Conservation (phyloP, 1,140 invertebrate species). For the Brachionus asplanchnoidis region DNA sequence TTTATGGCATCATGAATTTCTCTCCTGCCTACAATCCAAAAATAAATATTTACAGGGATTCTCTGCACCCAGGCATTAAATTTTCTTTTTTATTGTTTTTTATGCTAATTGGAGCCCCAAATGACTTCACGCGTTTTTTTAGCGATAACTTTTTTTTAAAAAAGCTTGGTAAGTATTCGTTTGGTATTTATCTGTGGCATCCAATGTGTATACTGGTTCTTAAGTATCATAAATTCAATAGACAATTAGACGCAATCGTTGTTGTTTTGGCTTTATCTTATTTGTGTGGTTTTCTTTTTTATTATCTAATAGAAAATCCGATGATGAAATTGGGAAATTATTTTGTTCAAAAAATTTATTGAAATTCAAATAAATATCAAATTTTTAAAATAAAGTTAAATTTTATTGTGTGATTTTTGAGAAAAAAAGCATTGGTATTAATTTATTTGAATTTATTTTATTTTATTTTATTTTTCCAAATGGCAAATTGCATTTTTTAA, state of each 20-base stretch:
- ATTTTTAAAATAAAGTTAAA: no score
- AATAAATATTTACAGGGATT: neutral
- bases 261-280: neutral
- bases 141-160: neutral
- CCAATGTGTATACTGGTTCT: neutral
- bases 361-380: no score
- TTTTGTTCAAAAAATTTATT: neutral
- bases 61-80: neutral
- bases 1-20: neutral
- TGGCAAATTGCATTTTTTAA: no score
- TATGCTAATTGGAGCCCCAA: neutral
- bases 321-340: neutral
- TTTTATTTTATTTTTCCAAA: no score
- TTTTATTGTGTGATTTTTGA: no score
- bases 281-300: neutral
- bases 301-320: neutral
- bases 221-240: neutral
- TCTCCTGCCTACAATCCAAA: neutral
- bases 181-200: neutral
- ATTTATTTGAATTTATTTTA: no score
- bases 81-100: constrained; percentile 5
- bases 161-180: constrained; percentile 2
- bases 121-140: neutral
- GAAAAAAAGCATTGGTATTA: no score
- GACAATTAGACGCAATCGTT: neutral